phyloP scores from a whole-genome alignment of 2,113 vertebrate genomes.

The Colistium nudipinnis region DNA sequence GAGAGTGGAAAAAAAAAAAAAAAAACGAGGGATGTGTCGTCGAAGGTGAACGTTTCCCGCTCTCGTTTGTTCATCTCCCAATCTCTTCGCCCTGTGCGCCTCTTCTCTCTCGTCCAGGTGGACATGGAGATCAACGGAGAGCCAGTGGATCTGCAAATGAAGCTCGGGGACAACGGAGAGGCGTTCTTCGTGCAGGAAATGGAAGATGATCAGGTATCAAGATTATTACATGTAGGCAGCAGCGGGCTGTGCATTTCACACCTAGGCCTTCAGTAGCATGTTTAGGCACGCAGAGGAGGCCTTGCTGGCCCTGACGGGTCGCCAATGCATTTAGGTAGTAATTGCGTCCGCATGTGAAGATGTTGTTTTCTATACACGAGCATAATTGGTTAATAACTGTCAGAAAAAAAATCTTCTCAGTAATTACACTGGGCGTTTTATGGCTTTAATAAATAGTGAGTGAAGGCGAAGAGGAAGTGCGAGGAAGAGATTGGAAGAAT shows the following conservation, averaged over 20 bases:
- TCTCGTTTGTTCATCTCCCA: neutral
- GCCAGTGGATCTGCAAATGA: slow-evolving; percentile 94
- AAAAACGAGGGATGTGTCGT: neutral
- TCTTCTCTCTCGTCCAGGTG: slow-evolving; percentile 75
- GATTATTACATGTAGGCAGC: too few species aligned
- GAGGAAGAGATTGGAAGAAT: too few species aligned
- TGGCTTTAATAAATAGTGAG: neutral
- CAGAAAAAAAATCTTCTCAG: too few species aligned
- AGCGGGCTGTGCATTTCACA: too few species aligned
- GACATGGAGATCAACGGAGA: slow-evolving; percentile 91
- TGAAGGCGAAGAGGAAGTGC: neutral
- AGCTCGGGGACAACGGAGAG: slow-evolving; percentile 95
- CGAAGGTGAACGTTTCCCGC: neutral
- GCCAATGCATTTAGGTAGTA: too few species aligned
- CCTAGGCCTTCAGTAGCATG: too few species aligned
- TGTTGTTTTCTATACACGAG: neutral
- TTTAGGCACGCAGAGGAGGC: too few species aligned
- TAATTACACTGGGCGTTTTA: neutral
- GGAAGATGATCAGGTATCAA: slow-evolving; percentile 86
- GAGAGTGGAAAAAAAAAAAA: neutral
- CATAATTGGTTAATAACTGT: too few species aligned
- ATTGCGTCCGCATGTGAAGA: neutral
- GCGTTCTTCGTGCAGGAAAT: slow-evolving; percentile 95
- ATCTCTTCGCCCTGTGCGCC: neutral
- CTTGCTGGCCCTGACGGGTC: too few species aligned